phyloP scores from a whole-genome alignment of 2,888 invertebrate genomes.

The Patella ulyssiponensis region DNA sequence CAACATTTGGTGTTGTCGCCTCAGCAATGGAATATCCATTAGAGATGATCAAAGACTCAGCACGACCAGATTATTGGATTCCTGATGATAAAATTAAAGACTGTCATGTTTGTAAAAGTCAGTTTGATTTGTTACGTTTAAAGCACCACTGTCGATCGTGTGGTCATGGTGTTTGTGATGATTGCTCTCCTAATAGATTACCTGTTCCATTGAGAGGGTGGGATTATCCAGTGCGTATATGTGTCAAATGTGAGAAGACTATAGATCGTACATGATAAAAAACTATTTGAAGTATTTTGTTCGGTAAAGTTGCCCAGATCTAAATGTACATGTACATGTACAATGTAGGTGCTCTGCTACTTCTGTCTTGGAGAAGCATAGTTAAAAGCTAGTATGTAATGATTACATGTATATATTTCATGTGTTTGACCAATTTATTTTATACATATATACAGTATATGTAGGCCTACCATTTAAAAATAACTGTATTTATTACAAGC shows the following conservation, averaged over 20 bases:
- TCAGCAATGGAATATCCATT: constrained; percentile 83
- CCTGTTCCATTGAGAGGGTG: constrained; percentile 74
- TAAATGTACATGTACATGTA: too few relatives aligned
- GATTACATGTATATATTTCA: too few relatives aligned
- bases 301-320: too few relatives aligned
- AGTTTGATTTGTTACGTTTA: constrained; percentile 74
- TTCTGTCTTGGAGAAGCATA: too few relatives aligned
- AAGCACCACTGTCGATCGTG: constrained; percentile 82
- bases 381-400: too few relatives aligned
- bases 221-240: constrained; percentile 75
- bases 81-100: constrained; percentile 81
- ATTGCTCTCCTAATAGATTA: constrained; percentile 71
- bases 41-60: constrained; percentile 80
- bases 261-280: constrained; percentile 42
- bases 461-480: too few relatives aligned
- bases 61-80: constrained; percentile 85
- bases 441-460: too few relatives aligned
- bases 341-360: too few relatives aligned
- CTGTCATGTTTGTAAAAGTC: constrained; percentile 79
- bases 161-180: constrained; percentile 81
- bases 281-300: too few relatives aligned
- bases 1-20: constrained; percentile 80
- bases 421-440: too few relatives aligned
- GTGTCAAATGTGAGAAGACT: constrained; percentile 69
- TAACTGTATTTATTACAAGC: too few relatives aligned